Evolutionary conservation across 2,113 vertebrate species (phyloP), one percentile per base, ranked within the genome.

Genomic region (Oreochromis spilurus): DNA sequence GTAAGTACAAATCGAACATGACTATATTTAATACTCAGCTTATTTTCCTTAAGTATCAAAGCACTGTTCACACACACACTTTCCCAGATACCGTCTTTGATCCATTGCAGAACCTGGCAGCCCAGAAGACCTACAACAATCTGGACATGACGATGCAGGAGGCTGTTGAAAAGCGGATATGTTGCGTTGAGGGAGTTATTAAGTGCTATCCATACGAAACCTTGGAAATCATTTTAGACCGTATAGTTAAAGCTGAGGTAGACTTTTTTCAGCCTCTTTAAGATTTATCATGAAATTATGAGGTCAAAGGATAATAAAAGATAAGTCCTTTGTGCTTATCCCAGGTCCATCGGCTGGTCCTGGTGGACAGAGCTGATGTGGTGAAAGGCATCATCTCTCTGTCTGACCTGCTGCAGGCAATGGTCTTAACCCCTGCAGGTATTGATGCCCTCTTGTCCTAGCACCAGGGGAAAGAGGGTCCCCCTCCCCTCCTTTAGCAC

Each of bases 261-360:
- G 38, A 94, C 2, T 1, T n/a, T 16, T 62, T 29, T 21, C 54
- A 55, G 21, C 21, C 2, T 26, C 26, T 62, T 13, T 26, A 34
- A 16, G 3, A 43, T 50, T 62, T 50, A 19, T 13, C 7, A 0
- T 38, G 1, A 53, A 24, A 6, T 79, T 2, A 14, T 3, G 4
- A 38, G 2, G n/a, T 55, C 5, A 12, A n/a, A 40, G 38, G 5
- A 38, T 60, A 34, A 48, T 12, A 5, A 5, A 14, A 16, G 3
- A 45, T 53, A 26, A 9, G 4, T 48, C 2, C 1, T 55, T 10
- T 29, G 14, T 89, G 12, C 2, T 79, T 5, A 9, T 26, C 53
- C 43, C 95, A 99, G 98, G 98, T 99, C 88, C 98, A 99, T 95
- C 97, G 98, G 88, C 95, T 99, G 96, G 98, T 99, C 86, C 95